A percentile compares a stretch with the other conserved stretches of the same genome.
Conservation (phyloP, 2,888 invertebrate genomes). For the Thymelicus lineola region DNA sequence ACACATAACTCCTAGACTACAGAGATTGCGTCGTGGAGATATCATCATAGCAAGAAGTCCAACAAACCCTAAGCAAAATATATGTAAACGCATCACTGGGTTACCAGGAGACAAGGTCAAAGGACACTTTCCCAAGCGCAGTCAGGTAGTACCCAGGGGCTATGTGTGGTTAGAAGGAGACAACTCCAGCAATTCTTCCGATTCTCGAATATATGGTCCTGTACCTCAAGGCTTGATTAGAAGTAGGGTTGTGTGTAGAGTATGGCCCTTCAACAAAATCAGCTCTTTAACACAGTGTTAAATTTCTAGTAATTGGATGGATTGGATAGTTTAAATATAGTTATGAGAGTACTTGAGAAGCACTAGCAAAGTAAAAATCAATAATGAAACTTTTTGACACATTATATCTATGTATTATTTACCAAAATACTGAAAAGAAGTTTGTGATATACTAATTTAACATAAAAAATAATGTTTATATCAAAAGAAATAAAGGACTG, state of each 20-base stretch:
- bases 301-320: constrained; percentile 6
- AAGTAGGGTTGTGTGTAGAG: constrained; percentile 92
- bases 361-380: too few species aligned
- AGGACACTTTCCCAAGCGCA: constrained; percentile 64
- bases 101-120: constrained; percentile 90
- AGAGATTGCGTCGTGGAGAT: constrained; percentile 90
- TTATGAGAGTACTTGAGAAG: too few species aligned
- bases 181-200: constrained; percentile 92
- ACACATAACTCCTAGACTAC: constrained; percentile 88
- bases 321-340: too few species aligned
- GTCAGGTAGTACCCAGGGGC: constrained; percentile 90
- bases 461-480: too few species aligned
- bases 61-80: constrained; percentile 90
- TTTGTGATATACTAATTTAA: too few species aligned
- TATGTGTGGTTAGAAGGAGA: constrained; percentile 98
- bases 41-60: constrained; percentile 94
- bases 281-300: constrained; percentile 64
- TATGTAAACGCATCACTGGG: constrained; percentile 94
- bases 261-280: constrained; percentile 89
- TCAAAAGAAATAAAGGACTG: too few species aligned
- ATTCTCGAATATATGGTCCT: constrained; percentile 94
- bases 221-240: constrained; percentile 94
- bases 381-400: too few species aligned
- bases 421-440: too few species aligned
- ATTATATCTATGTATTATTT: too few species aligned